Base-by-base conservation (phyloP, 2,113 vertebrate genomes). In the Petromus typicus region DNA sequence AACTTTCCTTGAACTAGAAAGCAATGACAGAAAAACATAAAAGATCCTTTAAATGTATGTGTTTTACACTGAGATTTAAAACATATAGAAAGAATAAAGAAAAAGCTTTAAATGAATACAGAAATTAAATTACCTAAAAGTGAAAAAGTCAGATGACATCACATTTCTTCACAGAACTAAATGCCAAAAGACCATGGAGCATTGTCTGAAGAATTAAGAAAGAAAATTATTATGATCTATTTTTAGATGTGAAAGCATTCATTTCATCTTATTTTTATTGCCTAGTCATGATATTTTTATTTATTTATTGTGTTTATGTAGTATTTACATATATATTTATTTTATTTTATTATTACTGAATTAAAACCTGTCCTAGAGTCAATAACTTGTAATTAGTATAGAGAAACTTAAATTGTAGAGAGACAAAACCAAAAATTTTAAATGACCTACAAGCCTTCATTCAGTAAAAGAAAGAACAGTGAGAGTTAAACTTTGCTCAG, bases 161-260 rank as follows among this genome's bases (percentile, higher is more conserved):
- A 66, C 7, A 76, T 95, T 95, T 91, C 79, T 57, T 86, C 30
- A 79, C 8, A 59, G 82, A 91, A 95, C 56, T 57, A 57, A 85
- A 81, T 40, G 43, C 1, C 67, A 59, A 61, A 75, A 78, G 54
- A 88, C 18, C 10, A 40, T 13, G 37, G 27, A 79, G 51, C 3
- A 81, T 34, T 45, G 48, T 12, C 6, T 78, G 56, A 61, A 79
- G 51, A 89, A 78, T 73, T 95, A 64, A 78, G n/a, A 63, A 32
- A 59, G 59, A 85, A 94, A 94, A 80, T 32, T 4, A 82, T 79
- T 80, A 37, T 67, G 61, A 22, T 61, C 9, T 93, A 51, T 81
- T 84, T 84, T 80, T 16, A 82, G 64, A 66, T 71, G 40, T 34
- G 69, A 16, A 92, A 63, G 66, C 78, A 83, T 23, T 51, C 16